Conservation (phyloP, 2,888 invertebrate species). For the Andrena bicolor region DNA sequence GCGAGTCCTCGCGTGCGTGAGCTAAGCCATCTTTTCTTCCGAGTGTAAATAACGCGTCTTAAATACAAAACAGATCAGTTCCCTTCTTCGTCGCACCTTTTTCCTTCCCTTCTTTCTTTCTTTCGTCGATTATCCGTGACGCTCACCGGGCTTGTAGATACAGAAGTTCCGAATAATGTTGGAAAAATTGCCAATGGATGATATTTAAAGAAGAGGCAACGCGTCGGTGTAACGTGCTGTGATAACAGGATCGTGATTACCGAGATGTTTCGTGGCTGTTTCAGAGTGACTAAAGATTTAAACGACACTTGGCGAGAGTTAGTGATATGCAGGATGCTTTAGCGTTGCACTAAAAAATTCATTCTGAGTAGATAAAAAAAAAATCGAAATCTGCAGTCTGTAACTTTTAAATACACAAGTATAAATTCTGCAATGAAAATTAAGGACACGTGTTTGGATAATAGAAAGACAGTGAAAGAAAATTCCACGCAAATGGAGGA, state of each 20-base stretch:
- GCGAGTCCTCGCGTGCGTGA: not conserved
- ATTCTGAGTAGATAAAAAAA: no score
- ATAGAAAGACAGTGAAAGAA: no score
- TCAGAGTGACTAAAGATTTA: not conserved
- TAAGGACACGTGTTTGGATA: no score
- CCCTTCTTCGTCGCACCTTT: not conserved
- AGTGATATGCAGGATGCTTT: no score
- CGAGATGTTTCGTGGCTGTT: not conserved
- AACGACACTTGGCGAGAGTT: no score
- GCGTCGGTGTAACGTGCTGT: no score
- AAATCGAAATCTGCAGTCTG: no score
- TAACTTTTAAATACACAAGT: no score
- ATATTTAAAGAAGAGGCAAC: not conserved
- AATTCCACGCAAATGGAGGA: no score
- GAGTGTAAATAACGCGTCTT: constrained; percentile 19
- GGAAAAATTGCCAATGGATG: not conserved
- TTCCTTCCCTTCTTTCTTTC: no score
- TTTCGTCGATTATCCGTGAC: not conserved
- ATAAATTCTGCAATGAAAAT: no score
- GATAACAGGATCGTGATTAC: not conserved
- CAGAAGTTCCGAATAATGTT: not conserved
- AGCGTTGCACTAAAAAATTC: no score
- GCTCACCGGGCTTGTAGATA: not conserved
- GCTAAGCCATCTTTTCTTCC: not conserved
- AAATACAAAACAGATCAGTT: not conserved